Evolutionary conservation across 1,140 invertebrate genomes (phyloP), one percentile per base, ranked within the genome.

Genomic region (Drosophila rufa): DNA sequence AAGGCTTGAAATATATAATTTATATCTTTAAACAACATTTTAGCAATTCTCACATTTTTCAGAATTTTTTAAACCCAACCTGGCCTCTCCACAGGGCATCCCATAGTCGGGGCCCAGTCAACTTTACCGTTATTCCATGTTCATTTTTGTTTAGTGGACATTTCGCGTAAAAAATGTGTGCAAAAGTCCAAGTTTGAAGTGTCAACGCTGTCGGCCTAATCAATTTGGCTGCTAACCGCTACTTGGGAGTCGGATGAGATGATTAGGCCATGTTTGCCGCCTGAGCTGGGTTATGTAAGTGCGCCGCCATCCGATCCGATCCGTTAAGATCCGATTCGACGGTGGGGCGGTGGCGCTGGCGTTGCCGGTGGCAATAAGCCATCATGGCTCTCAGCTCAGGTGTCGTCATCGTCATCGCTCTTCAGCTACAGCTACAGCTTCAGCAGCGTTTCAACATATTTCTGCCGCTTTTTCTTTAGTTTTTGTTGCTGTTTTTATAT

Each of bases 261-360:
- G 75, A 89, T 89, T 90, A 90, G 87, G 85, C 85, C 85, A 90
- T 89, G 85, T 89, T 89, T 85, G 79, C 75, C 55, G 69, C 53
- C 55, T 22, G 19, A 55, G 53, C 69, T 22, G 64, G 76, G 75
- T 89, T 89, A 89, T 90, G 75, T 80, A 90, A 89, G 85, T 81
- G 83, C 61, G 83, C 60, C 60, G 60, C 57, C 55, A 67, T 79
- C 58, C 69, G 77, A 85, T 83, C 71, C 81, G 68, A 80, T 77
- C 71, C 81, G 67, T 53, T 53, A 46, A 56, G 69, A 73, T 73
- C 46, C 53, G 45, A 59, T 73, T 47, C 33, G 47, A 62, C 22
- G 22, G 55, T 65, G 69, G 83, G 76, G 22, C 22, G 19, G 75
- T 6, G 73, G 82, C 76, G 76, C 71, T 61, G 82, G 76, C 43